Evolutionary conservation across 2,113 vertebrate genomes (phyloP).

Genomic region (Dolichotis patagonum): DNA sequence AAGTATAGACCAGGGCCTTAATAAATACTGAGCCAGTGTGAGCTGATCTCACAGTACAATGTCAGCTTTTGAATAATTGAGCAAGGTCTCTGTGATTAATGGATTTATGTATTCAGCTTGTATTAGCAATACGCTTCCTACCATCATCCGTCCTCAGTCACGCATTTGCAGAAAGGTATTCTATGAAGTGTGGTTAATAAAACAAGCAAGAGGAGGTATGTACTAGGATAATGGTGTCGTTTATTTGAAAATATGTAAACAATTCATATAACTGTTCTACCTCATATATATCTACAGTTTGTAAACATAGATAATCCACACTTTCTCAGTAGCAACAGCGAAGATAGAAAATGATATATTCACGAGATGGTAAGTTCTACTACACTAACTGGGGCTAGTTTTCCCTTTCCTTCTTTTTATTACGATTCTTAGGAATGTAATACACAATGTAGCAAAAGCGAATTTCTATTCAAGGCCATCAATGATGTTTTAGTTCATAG

Average conservation of each 20-base stretch:
- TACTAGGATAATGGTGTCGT: constrained; percentile 4
- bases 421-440: neutral
- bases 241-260: constrained; percentile 63
- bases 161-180: constrained; percentile 25
- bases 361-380: constrained; percentile 11
- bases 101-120: constrained; percentile 65
- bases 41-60: constrained; percentile 57
- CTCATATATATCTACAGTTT: neutral
- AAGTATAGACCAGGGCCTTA: neutral
- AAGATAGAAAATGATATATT: constrained; percentile 48
- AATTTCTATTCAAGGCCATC: constrained; percentile 4
- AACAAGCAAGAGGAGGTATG: constrained; percentile 44
- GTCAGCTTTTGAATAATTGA: constrained; percentile 68
- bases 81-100: constrained; percentile 64
- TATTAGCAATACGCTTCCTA: constrained; percentile 67
- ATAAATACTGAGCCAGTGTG: constrained; percentile 54
- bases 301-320: neutral
- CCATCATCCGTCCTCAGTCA: constrained; percentile 1
- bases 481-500: constrained; percentile 45
- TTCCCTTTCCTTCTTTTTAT: neutral
- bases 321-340: constrained; percentile 38
- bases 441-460: neutral
- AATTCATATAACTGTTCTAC: constrained; percentile 49
- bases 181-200: constrained; percentile 52
- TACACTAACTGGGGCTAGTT: neutral